Percentiles rank a stretch among this genome's conserved stretches.
Evolutionary conservation across 2,888 invertebrate species (phyloP).

Genomic region (Hylaea fasciaria): DNA sequence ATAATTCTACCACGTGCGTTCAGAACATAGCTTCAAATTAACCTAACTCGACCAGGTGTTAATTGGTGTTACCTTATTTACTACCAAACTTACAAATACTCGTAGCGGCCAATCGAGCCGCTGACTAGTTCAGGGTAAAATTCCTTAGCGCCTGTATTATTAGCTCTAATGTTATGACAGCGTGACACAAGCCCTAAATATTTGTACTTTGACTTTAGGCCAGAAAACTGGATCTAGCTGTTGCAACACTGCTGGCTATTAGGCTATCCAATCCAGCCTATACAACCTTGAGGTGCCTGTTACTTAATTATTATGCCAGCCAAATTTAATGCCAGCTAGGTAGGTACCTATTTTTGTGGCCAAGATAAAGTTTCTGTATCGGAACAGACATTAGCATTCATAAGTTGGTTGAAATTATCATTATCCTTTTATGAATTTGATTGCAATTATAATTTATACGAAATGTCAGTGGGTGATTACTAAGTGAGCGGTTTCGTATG

Average conservation of each 20-base stretch:
- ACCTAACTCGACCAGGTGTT: conserved; percentile 34
- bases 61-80: conserved; percentile 33
- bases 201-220: conserved; percentile 78
- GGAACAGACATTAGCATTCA: conserved; percentile 37
- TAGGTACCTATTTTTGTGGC: conserved; percentile 60
- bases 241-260: conserved; percentile 71
- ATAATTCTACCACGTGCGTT: conserved; percentile 18
- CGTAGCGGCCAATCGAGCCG: conserved; percentile 30
- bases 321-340: conserved; percentile 68
- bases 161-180: conserved; percentile 68
- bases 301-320: conserved; percentile 84
- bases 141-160: conserved; percentile 60
- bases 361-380: conserved; percentile 41
- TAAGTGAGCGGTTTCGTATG: conserved; percentile 22
- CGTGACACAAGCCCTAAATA: conserved; percentile 74
- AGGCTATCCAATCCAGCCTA: conserved; percentile 71
- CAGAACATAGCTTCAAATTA: conserved; percentile 14
- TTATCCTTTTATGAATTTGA: conserved; percentile 30
- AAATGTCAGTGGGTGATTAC: conserved; percentile 20
- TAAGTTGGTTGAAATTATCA: conserved; percentile 29
- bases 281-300: conserved; percentile 79
- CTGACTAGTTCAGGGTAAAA: conserved; percentile 56
- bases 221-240: conserved; percentile 69
- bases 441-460: conserved; percentile 27
- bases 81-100: conserved; percentile 27